Percentiles rank a stretch among this genome's conserved stretches.
These are phyloP conservation scores for Lottia gigantea DNA, from an alignment of 2,888 invertebrate species.

Conservation along the genomic window DNA sequence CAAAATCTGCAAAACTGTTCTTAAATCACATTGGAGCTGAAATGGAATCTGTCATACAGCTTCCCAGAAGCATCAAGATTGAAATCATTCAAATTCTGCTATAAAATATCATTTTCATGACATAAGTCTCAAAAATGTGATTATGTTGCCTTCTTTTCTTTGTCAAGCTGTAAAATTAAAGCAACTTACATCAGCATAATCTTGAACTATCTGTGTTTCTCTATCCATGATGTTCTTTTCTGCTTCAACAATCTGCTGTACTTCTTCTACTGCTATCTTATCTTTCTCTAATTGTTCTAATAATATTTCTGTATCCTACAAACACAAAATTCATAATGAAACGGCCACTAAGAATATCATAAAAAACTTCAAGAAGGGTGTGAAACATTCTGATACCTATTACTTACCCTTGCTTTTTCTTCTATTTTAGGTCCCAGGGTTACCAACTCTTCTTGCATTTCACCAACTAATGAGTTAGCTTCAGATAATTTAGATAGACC, in stretches of 20 bases:
- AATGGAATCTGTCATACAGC: too few relatives aligned
- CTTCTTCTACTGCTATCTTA: conserved; percentile 65
- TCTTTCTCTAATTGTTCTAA: conserved; percentile 65
- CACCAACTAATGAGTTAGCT: conserved; percentile 64
- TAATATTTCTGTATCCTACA: conserved; percentile 65
- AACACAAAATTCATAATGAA: background rate
- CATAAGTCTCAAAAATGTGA: too few relatives aligned
- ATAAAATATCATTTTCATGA: too few relatives aligned
- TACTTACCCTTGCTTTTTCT: conserved; percentile 61
- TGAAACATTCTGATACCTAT: too few relatives aligned
- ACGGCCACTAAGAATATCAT: too few relatives aligned
- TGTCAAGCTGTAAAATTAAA: background rate
- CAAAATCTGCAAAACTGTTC: background rate
- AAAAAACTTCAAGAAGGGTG: too few relatives aligned
- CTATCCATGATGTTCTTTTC: conserved; percentile 66
- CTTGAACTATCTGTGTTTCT: conserved; percentile 66
- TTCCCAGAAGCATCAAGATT: too few relatives aligned
- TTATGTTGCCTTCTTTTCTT: too few relatives aligned
- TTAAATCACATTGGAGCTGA: background rate
- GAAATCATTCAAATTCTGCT: too few relatives aligned
- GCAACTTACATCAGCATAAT: conserved; percentile 64
- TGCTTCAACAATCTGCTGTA: conserved; percentile 63
- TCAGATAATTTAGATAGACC: conserved; percentile 65
- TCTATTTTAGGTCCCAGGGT: conserved; percentile 65
- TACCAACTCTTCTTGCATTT: conserved; percentile 66